Conservation (phyloP, 53 echinoderm and acorn worm species). For the Hippasteria phrygiana region DNA sequence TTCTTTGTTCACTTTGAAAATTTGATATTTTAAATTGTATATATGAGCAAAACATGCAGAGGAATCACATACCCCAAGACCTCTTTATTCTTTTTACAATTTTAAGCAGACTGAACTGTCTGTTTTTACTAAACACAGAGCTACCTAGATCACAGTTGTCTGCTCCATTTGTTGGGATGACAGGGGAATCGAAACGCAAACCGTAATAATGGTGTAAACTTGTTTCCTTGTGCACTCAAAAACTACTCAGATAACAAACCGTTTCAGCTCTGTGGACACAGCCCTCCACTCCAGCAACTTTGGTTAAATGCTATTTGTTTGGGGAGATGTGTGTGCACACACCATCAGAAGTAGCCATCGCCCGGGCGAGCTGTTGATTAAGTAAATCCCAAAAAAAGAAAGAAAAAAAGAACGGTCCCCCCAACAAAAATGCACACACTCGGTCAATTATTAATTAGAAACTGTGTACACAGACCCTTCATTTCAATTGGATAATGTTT, state of each 20-base stretch:
- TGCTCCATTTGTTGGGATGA: neutral
- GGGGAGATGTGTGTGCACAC: slow-evolving; percentile 32
- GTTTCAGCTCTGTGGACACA: slow-evolving; percentile 31
- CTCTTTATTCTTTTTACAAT: no score
- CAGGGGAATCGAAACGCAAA: neutral
- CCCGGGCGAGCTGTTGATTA: neutral
- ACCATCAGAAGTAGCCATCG: slow-evolving; percentile 40
- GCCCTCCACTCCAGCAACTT: slow-evolving; percentile 9
- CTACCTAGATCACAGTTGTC: neutral
- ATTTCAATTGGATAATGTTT: slow-evolving; percentile 63
- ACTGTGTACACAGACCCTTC: slow-evolving; percentile 43
- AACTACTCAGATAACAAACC: slow-evolving; percentile 19
- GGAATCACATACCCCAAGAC: no score
- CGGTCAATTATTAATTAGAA: slow-evolving; percentile 65
- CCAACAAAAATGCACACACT: neutral
- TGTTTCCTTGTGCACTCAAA: slow-evolving; percentile 9
- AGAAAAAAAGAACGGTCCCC: neutral
- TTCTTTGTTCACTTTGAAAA: no score
- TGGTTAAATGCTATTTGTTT: slow-evolving; percentile 46
- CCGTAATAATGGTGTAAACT: neutral
- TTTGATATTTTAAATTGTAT: no score
- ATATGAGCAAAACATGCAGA: no score
- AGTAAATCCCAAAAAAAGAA: slow-evolving; percentile 5
- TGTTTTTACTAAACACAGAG: no score
- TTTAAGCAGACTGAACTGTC: no score